Evolutionary conservation across 2,797 vertebrate genomes (phyloP).

Genomic region (Poecilia picta): DNA sequence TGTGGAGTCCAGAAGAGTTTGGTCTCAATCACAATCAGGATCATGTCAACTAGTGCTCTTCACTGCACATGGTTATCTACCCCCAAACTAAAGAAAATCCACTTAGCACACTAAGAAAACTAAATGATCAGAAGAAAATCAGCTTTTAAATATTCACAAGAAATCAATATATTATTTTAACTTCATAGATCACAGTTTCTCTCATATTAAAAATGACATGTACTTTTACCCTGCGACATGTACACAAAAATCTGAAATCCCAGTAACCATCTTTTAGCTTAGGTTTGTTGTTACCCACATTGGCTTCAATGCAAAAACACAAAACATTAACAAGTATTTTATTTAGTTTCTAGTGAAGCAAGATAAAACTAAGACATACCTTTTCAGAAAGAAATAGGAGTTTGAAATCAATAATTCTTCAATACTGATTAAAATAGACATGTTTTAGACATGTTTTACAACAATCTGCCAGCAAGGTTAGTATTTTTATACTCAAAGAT

Average conservation of each 20-base stretch:
- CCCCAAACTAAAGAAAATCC: not conserved
- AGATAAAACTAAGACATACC: not conserved
- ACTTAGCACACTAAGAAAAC: not conserved
- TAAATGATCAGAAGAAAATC: not conserved
- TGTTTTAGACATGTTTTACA: not conserved
- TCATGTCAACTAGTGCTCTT: not conserved
- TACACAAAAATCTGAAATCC: not conserved
- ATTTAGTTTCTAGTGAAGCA: not conserved
- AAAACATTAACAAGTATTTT: not conserved
- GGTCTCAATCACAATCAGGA: conserved; percentile 42
- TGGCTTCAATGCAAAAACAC: not conserved
- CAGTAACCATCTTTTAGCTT: not conserved
- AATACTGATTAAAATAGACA: not conserved
- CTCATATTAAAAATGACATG: not conserved
- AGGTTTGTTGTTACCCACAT: not conserved
- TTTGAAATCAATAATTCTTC: not conserved
- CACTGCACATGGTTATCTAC: not conserved
- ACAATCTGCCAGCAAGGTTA: not conserved
- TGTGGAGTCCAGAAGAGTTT: conserved; percentile 29
- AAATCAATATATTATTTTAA: not conserved
- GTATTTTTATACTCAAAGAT: not conserved
- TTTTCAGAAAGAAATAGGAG: not conserved
- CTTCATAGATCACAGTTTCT: not conserved
- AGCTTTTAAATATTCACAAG: conserved; percentile 5
- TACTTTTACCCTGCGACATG: not conserved